Evolutionary conservation across 2,888 invertebrate species (phyloP).

Genomic region (Erebia palarica): DNA sequence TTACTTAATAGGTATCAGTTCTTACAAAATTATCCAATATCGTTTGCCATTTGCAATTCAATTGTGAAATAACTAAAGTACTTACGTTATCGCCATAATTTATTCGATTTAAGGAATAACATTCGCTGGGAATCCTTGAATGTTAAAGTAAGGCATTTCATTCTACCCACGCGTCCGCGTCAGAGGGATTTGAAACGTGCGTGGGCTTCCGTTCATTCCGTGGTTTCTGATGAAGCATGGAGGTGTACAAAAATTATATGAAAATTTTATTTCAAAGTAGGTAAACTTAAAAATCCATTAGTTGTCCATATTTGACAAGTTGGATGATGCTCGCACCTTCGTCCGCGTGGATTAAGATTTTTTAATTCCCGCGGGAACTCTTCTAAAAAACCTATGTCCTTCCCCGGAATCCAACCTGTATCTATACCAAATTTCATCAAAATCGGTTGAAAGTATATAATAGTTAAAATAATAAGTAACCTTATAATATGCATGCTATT

Average conservation of each 20-base stretch:
- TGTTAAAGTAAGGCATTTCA: background rate
- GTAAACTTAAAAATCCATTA: no score
- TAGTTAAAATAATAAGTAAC: no score
- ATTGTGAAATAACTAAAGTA: conserved; percentile 14
- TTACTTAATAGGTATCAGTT: background rate
- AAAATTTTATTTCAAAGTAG: background rate
- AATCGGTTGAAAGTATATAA: no score
- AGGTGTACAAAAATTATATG: background rate
- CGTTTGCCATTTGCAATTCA: conserved; percentile 13
- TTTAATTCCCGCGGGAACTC: no score
- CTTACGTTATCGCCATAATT: conserved; percentile 8
- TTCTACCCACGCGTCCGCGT: conserved; percentile 14
- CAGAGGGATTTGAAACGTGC: conserved; percentile 12
- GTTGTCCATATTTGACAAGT: no score
- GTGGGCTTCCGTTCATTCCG: background rate
- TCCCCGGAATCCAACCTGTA: no score
- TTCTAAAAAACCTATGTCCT: no score
- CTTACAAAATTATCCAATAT: background rate
- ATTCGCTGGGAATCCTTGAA: conserved; percentile 9
- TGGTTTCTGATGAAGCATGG: background rate
- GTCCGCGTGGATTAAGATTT: no score
- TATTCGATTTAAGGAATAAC: conserved; percentile 20
- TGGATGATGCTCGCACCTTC: no score
- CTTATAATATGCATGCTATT: no score
- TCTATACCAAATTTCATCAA: no score